These are phyloP conservation scores for Euproctis similis DNA, from an alignment of 2,888 invertebrate species.

Conservation along the genomic window DNA sequence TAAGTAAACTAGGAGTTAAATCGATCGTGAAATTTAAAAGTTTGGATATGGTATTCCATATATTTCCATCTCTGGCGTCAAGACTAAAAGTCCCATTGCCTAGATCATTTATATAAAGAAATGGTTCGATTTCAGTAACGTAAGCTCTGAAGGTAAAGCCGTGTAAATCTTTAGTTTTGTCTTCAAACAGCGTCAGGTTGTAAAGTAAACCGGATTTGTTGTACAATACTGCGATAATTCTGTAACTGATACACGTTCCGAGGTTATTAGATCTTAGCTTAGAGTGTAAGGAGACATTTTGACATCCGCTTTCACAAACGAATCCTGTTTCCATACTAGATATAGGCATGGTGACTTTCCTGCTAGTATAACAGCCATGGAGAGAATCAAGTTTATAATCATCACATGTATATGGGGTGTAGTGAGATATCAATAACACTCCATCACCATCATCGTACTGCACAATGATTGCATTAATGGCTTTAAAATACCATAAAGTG, in stretches of 20 bases:
- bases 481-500: constrained; percentile 48
- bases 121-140: constrained; percentile 39
- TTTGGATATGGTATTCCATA: constrained; percentile 50
- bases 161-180: constrained; percentile 45
- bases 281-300: constrained; percentile 40
- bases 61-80: constrained; percentile 43
- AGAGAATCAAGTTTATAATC: constrained; percentile 27
- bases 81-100: constrained; percentile 37
- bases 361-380: constrained; percentile 47
- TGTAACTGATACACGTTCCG: constrained; percentile 51
- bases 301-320: constrained; percentile 40
- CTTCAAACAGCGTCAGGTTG: constrained; percentile 33
- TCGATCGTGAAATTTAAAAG: constrained; percentile 56
- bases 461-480: constrained; percentile 39
- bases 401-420: constrained; percentile 40
- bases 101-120: constrained; percentile 31
- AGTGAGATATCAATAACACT: constrained; percentile 31
- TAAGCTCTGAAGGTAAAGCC: constrained; percentile 41
- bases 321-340: constrained; percentile 35
- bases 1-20: constrained; percentile 29
- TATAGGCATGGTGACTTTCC: constrained; percentile 39
- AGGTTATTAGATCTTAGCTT: constrained; percentile 36
- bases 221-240: constrained; percentile 29
- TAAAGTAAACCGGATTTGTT: constrained; percentile 13
- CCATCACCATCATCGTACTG: constrained; percentile 38